Evolutionary conservation across 92 coral and sea anemone species (phyloP), one percentile per base, ranked within the genome.

Genomic region (Heliopora coerulea): DNA sequence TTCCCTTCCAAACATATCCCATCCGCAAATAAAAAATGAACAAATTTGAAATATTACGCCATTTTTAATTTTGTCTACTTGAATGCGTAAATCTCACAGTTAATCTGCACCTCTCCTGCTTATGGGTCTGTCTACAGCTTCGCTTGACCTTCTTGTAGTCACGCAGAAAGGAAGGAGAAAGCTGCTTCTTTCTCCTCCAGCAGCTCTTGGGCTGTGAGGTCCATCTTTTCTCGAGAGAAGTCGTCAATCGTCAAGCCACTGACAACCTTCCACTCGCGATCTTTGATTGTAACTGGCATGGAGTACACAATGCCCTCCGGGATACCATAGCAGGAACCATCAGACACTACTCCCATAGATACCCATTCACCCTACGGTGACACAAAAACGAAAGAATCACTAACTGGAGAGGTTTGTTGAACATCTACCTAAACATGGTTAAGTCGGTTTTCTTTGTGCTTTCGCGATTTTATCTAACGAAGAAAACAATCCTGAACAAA

Each of bases 291-390:
- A 67, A 90, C 78, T 19, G 98, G 98, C 82, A 78, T 87, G 1
- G 98, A 93, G 75, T 90, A 93, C 32, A 93, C 89, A 23, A 93
- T 91, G 40, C 91, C 98, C 28, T 66, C 83, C n/a, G 93, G 91
- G 46, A 93, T 81, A 30, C 98, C 98, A 80, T 93, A 93, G 46
- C 44, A 35, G 0, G 90, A 75, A 19, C 98, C 98, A 66, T 90
- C 95, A 0, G 98, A 87, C 33, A 83, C 80, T 23, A 93, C 98
- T 20, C 98, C 98, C 98, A 93, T 93, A 59, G 96, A 90, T 62
- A 90, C 95, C 88, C 85, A 85, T 29, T 81, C 80, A 37, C 74
- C 85, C 97, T 92, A 37, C 11, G 32, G 67, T 8, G 8, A 72
- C 34, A 57, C 74, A 85, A 4, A 58, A 8, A 46, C n/a, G n/a